Percentiles rank a stretch among this genome's conserved stretches.
Evolutionary conservation across 2,113 vertebrate species (phyloP).

Genomic region (Struthio camelus): DNA sequence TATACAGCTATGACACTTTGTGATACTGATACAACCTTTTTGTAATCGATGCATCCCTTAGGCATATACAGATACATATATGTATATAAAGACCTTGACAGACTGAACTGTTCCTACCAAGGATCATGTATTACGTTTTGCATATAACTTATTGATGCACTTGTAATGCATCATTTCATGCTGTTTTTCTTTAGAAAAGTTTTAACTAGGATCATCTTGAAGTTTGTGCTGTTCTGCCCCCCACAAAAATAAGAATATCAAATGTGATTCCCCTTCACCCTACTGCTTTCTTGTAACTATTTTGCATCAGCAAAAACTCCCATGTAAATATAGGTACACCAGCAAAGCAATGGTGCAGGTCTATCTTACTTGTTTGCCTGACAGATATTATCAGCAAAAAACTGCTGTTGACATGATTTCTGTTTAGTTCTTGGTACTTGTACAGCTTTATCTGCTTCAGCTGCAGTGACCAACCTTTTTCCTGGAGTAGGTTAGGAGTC

Average conservation of each 20-base stretch:
- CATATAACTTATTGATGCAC: neutral
- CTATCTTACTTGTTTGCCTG: neutral
- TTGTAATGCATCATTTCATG: neutral
- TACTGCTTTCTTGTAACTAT: neutral
- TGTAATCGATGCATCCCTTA: neutral
- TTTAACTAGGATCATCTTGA: neutral
- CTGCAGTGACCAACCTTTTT: neutral
- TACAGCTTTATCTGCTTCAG: neutral
- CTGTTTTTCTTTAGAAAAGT: neutral
- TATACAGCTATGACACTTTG: neutral
- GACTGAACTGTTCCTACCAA: neutral
- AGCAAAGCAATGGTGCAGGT: neutral
- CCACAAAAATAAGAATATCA: neutral
- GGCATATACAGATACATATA: accelerated
- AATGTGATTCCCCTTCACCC: neutral
- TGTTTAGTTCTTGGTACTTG: neutral
- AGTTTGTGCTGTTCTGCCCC: neutral
- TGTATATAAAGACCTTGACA: neutral
- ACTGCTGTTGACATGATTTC: neutral
- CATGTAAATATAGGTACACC: neutral
- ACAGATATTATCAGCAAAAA: neutral
- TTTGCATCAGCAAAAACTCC: neutral
- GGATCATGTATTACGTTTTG: neutral
- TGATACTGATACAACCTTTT: neutral
- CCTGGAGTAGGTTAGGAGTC: neutral